A percentile compares a stretch with the other conserved stretches of the same genome.
phyloP scores from a whole-genome alignment of 2,888 invertebrate species.

The Stictocephala bisonia region DNA sequence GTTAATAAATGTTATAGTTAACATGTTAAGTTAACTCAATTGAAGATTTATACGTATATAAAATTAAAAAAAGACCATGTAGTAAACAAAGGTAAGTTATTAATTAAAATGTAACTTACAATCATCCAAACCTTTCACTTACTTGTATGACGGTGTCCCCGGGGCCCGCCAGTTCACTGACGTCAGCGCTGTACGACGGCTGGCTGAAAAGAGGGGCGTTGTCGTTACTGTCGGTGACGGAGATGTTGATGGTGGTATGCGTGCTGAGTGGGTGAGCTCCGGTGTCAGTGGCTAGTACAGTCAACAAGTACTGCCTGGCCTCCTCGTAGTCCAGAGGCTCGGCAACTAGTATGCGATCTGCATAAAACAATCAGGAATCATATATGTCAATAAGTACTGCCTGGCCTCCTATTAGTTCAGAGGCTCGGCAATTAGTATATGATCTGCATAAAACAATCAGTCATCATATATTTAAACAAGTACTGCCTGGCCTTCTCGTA shows the following conservation, averaged over 20 bases:
- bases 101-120: too few relatives aligned
- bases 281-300: slow-evolving; percentile 90
- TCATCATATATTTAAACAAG: slow-evolving; percentile 88
- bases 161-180: slow-evolving; percentile 81
- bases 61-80: too few relatives aligned
- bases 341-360: slow-evolving; percentile 79
- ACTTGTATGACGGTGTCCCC: slow-evolving; percentile 82
- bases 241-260: slow-evolving; percentile 87
- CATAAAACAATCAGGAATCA: too few relatives aligned
- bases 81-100: too few relatives aligned
- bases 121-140: too few relatives aligned
- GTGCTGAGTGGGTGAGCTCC: slow-evolving; percentile 92
- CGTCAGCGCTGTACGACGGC: slow-evolving; percentile 77
- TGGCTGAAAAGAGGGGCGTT: slow-evolving; percentile 86
- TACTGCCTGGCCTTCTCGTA: slow-evolving; percentile 89
- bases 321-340: slow-evolving; percentile 90
- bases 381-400: too few relatives aligned
- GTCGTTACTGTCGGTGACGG: slow-evolving; percentile 89
- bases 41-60: too few relatives aligned
- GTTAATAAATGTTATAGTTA: too few relatives aligned
- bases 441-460: too few relatives aligned
- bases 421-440: too few relatives aligned
- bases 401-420: too few relatives aligned
- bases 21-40: too few relatives aligned
- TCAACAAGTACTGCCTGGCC: slow-evolving; percentile 85